phyloP scores from a whole-genome alignment of 1,140 invertebrate genomes.

The Temnothorax curvispinosus region DNA sequence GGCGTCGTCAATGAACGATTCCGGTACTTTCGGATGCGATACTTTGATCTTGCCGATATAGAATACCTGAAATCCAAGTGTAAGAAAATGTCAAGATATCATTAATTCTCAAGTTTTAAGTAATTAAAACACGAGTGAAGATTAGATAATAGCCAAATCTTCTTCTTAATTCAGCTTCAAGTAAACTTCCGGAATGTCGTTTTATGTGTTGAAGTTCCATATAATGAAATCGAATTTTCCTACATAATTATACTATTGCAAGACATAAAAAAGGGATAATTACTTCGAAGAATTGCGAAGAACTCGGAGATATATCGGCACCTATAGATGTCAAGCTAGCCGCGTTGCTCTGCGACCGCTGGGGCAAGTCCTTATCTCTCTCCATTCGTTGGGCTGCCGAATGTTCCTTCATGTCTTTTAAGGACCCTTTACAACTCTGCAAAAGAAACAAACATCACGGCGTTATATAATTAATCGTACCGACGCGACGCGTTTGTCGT shows the following conservation, averaged over 20 bases:
- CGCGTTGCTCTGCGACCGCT: conserved; percentile 87
- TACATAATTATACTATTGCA: background rate
- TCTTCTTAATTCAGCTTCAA: background rate
- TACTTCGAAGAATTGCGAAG: conserved; percentile 95
- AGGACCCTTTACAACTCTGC: conserved; percentile 89
- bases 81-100: background rate
- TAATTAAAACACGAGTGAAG: background rate
- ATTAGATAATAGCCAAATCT: background rate
- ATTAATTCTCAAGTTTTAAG: background rate
- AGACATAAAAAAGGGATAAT: conserved; percentile 55
- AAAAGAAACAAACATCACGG: conserved; percentile 10
- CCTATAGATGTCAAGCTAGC: conserved; percentile 89
- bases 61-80: conserved; percentile 88
- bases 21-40: conserved; percentile 93
- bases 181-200: background rate
- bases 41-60: conserved; percentile 96
- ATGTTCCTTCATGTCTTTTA: conserved; percentile 90
- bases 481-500: background rate
- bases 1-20: conserved; percentile 96
- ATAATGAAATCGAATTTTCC: background rate
- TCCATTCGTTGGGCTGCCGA: conserved; percentile 83
- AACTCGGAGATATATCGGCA: conserved; percentile 92
- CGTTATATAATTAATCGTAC: background rate
- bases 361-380: conserved; percentile 80
- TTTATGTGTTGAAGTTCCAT: background rate